A percentile compares a stretch with the other conserved stretches of the same genome.
Evolutionary conservation across 2,113 vertebrate genomes (phyloP).

Genomic region (Cyphomyrus plagiostoma): DNA sequence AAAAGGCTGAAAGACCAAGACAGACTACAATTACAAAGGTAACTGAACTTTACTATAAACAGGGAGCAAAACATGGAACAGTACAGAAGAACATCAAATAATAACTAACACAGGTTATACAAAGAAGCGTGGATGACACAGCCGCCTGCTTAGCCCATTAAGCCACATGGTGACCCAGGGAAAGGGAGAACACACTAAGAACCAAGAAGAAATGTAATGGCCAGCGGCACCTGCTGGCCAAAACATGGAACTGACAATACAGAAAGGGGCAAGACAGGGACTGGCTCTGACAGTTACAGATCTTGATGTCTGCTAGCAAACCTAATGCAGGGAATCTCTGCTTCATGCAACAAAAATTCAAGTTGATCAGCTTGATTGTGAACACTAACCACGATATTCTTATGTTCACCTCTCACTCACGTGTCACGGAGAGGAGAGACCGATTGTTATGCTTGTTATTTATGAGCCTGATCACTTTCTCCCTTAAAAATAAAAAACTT

Average conservation of each 20-base stretch:
- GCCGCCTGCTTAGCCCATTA: neutral
- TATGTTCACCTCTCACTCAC: neutral
- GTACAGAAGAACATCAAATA: neutral
- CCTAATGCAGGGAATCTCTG: neutral
- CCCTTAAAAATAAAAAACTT: constrained; percentile 10
- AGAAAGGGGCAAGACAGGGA: too few relatives aligned
- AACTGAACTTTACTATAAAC: neutral
- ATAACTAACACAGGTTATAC: neutral
- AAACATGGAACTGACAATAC: neutral
- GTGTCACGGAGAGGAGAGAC: neutral
- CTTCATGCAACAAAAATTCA: neutral
- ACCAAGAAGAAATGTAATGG: neutral
- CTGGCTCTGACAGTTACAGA: neutral
- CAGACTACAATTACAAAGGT: neutral
- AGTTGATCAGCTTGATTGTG: neutral
- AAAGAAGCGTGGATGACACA: neutral
- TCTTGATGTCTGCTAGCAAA: neutral
- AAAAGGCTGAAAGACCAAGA: neutral
- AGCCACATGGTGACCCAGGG: neutral
- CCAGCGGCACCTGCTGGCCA: neutral
- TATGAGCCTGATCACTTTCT: constrained; percentile 16
- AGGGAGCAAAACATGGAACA: neutral
- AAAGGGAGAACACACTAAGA: neutral
- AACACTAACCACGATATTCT: neutral
- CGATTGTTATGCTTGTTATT: constrained; percentile 29